Base-by-base conservation (phyloP, 2,113 vertebrate genomes). In the Tragulus kanchil region DNA sequence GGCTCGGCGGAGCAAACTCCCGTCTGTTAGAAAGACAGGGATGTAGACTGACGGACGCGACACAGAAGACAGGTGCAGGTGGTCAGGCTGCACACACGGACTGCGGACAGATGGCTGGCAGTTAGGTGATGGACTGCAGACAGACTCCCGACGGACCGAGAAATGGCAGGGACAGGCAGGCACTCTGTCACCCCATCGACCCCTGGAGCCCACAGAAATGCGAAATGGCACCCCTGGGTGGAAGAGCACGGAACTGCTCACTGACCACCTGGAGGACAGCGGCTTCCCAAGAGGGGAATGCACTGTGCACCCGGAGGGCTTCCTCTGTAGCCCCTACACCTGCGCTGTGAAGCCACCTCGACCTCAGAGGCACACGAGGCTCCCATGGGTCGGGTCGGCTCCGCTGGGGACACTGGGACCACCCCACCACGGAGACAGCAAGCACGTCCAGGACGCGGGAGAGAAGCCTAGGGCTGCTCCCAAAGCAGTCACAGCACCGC, bases 171-270 rank as follows among this genome's bases (percentile, higher is more conserved):
- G 36, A 52, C 77, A 52, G 52, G 59, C 7, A 9, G 52, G 36
- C 36, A 36, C 36, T 5, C 50, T 3, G 31, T 14, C 15, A 17
- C 21, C 28, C 71, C 21, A 42, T 15, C 23, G 26, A 42, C 52
- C 50, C 52, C 19, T 17, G 9, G 77, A 56, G 77, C 21, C 78
- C 52, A 31, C 6, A 3, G 48, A 45, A 16, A 8, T 0, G 15
- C 36, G n/a, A 4, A 13, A 5, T 0, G 36, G 36, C 52, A 52
- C 21, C n/a, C 9, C 31, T 9, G 16, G 28, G 25, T 0, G 16
- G 3, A 21, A 26, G 36, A 11, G 52, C 84, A 86, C 12, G 14
- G 7, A 83, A 23, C 45, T 3, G 12, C 45, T 64, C 36, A 36
- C 14, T 16, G 45, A 23, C 23, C 42, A 21, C 5, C 8, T 1